Evolutionary conservation across 1,140 invertebrate species (phyloP).

Genomic region (Aphelenchoides besseyi): DNA sequence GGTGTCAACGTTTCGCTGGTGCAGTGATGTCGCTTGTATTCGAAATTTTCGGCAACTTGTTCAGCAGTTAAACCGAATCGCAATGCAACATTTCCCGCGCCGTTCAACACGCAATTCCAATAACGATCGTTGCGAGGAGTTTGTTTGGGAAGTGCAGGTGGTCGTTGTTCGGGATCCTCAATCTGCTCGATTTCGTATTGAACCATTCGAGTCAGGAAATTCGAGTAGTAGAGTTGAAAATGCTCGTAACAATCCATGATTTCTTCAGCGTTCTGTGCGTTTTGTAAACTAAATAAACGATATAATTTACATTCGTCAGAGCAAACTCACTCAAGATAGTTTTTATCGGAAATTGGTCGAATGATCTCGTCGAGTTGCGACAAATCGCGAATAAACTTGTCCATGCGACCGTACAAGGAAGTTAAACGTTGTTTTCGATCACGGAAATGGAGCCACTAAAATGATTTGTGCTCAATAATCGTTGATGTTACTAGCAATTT

Average conservation of each 20-base stretch:
- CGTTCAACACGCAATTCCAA: conserved; percentile 30
- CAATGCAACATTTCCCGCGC: conserved; percentile 45
- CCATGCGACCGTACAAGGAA: conserved; percentile 30
- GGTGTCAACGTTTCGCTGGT: conserved; percentile 70
- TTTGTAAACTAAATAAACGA: conserved; percentile 28
- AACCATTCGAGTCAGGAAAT: conserved; percentile 22
- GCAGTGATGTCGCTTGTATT: conserved; percentile 68
- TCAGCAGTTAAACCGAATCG: conserved; percentile 88
- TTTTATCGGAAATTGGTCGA: conserved; percentile 39
- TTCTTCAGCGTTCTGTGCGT: conserved; percentile 44
- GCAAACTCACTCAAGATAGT: conserved; percentile 30
- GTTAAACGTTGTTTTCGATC: conserved; percentile 28
- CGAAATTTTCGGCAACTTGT: conserved; percentile 91
- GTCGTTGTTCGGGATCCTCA: conserved; percentile 11
- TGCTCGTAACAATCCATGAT: conserved; percentile 44
- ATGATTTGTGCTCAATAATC: conserved; percentile 63
- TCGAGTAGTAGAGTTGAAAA: conserved; percentile 47
- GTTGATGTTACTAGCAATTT: too few relatives aligned
- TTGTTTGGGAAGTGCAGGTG: background rate
- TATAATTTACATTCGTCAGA: conserved; percentile 24
- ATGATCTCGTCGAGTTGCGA: conserved; percentile 20
- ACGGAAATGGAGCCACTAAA: conserved; percentile 47
- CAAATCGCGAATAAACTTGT: conserved; percentile 19
- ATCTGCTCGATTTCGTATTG: conserved; percentile 21
- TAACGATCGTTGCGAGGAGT: conserved; percentile 13